Evolutionary conservation across 2,888 invertebrate species (phyloP).

Genomic region (Agrotis segetum): DNA sequence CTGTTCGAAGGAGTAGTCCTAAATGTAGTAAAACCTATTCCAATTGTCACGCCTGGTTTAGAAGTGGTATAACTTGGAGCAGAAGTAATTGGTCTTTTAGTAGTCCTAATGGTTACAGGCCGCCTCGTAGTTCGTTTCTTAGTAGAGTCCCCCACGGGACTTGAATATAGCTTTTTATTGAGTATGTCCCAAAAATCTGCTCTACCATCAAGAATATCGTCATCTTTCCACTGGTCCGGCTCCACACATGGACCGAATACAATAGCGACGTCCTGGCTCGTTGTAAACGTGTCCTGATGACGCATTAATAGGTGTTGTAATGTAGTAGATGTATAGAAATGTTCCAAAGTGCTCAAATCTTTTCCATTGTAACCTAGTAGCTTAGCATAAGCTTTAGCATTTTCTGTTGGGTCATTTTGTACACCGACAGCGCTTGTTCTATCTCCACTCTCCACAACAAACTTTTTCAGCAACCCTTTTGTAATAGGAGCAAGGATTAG

Average conservation of each 20-base stretch:
- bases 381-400: slow-evolving; percentile 74
- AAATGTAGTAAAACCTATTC: not conserved
- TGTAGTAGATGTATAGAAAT: slow-evolving; percentile 74
- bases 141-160: slow-evolving; percentile 48
- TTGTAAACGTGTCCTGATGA: not conserved
- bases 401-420: slow-evolving; percentile 75
- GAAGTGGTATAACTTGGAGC: not conserved
- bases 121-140: not conserved
- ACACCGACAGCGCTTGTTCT: slow-evolving; percentile 66
- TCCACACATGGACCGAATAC: slow-evolving; percentile 72
- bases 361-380: slow-evolving; percentile 69
- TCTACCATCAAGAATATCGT: slow-evolving; percentile 60
- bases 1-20: not conserved
- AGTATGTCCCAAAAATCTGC: slow-evolving; percentile 72
- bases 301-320: slow-evolving; percentile 63
- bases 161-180: slow-evolving; percentile 68
- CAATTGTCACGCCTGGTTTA: too few relatives aligned
- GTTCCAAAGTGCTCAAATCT: slow-evolving; percentile 71
- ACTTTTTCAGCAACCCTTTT: slow-evolving; percentile 76
- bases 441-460: slow-evolving; percentile 76
- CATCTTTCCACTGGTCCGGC: slow-evolving; percentile 10
- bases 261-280: slow-evolving; percentile 42
- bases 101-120: slow-evolving; percentile 2
- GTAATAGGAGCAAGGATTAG: slow-evolving; percentile 74
- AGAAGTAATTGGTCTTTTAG: not conserved